Conservation (phyloP, 2,113 vertebrate genomes). For the Amblyornis subalaris region DNA sequence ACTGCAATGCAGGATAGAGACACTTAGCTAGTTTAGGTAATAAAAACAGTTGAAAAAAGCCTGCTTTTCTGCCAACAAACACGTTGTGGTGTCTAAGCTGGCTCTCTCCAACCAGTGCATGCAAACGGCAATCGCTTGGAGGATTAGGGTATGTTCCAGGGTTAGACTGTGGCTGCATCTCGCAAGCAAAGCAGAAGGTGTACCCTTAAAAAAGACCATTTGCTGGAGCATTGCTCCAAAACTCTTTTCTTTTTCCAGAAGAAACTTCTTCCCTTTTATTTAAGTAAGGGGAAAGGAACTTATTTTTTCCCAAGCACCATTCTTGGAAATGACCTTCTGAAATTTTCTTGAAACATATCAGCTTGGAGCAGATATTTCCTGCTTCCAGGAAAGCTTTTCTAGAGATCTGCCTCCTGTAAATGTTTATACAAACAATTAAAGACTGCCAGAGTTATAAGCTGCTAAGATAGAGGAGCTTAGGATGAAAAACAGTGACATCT, state of each 20-base stretch:
- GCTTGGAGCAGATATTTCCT: slow-evolving; percentile 27
- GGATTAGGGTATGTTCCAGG: background rate
- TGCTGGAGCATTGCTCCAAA: background rate
- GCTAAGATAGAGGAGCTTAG: background rate
- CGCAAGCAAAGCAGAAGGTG: background rate
- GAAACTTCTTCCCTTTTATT: background rate
- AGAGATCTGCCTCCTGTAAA: slow-evolving; percentile 6
- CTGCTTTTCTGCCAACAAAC: background rate
- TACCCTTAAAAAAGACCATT: background rate
- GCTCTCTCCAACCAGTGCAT: rapidly evolving
- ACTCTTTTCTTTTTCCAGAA: background rate
- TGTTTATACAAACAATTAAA: slow-evolving; percentile 4
- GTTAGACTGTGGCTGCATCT: background rate
- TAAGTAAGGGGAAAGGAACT: background rate
- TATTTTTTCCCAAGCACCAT: background rate
- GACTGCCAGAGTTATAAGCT: background rate
- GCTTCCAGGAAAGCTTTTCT: slow-evolving; percentile 52
- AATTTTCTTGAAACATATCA: slow-evolving; percentile 39
- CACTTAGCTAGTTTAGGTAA: background rate
- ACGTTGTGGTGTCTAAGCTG: background rate
- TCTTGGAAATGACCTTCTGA: background rate
- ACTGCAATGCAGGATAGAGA: background rate
- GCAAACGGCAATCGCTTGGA: background rate
- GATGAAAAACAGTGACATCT: background rate
- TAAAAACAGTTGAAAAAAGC: background rate